Evolutionary conservation across 1,140 invertebrate species (phyloP), one percentile per base, ranked within the genome.

Genomic region (Dendrolimus punctatus): DNA sequence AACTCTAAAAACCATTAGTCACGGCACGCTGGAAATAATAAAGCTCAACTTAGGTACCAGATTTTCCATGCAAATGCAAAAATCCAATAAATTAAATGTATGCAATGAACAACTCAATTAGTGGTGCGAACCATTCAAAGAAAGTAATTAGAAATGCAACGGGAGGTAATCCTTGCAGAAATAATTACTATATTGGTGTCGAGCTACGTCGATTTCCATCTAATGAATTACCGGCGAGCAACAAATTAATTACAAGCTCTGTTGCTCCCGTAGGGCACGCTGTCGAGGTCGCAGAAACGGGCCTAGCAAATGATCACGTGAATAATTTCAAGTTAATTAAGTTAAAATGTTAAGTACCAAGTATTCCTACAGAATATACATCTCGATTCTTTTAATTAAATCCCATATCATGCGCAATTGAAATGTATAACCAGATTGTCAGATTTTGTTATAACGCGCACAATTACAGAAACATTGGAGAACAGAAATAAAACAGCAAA

Each of bases 121-220:
- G 53, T 60, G 53, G 56, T 47, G 51, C 53, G 53, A 57, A 57
- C 64, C 51, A 66, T 66, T 69, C 66, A 66, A 57, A 54, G 46
- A 64, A 60, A 58, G 58, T 58, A 63, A 66, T 64, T 69, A 64
- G 56, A 50, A 62, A 62, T 61, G 66, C 60, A 64, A 46, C 49
- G 56, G 50, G 38, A 47, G 56, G 48, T 23, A 47, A 45, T 53
- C 47, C 42, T 57, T 49, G 53, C 57, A 63, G 55, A 6, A 42
- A 42, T 66, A 60, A 66, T 66, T 55, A 63, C 55, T 57, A 63
- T 66, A 66, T 63, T 57, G 60, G 50, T 49, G 49, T 46, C 37
- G 53, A 61, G 43, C 53, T 50, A 47, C 43, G 10, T 46, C 60
- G 55, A 57, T 57, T 62, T 43, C 47, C 46, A 54, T 46, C 52